Conservation (phyloP, 1,140 invertebrate species). For the Drosophila arizonae region DNA sequence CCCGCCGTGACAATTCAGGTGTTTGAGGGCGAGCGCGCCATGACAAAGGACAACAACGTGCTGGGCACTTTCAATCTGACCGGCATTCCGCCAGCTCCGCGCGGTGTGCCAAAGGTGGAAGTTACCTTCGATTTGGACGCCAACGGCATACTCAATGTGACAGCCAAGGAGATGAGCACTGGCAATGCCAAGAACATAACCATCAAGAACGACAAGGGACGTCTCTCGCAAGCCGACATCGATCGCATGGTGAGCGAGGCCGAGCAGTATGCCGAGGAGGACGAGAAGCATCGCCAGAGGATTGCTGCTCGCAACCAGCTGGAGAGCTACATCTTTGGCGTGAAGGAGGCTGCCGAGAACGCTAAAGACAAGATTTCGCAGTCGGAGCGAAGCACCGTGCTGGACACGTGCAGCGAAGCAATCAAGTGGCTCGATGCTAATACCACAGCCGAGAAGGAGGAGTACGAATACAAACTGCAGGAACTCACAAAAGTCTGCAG, state of each 20-base stretch:
- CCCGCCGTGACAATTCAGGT: slow-evolving; percentile 87
- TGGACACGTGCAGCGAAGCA: slow-evolving; percentile 85
- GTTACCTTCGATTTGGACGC: slow-evolving; percentile 86
- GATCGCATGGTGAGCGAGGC: slow-evolving; percentile 87
- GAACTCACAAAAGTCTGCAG: slow-evolving; percentile 85
- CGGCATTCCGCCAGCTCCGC: slow-evolving; percentile 91
- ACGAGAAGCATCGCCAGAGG: slow-evolving; percentile 87
- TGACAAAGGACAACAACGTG: slow-evolving; percentile 90
- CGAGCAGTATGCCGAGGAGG: slow-evolving; percentile 86
- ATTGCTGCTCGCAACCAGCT: slow-evolving; percentile 85
- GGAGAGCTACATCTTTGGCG: slow-evolving; percentile 89
- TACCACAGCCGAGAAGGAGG: slow-evolving; percentile 85
- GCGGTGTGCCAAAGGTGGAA: slow-evolving; percentile 91
- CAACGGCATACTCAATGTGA: slow-evolving; percentile 86
- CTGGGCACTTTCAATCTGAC: slow-evolving; percentile 90
- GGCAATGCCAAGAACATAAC: slow-evolving; percentile 88
- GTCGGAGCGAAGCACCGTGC: slow-evolving; percentile 74
- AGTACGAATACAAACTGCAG: slow-evolving; percentile 86
- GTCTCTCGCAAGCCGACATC: slow-evolving; percentile 91
- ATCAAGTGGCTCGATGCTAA: slow-evolving; percentile 86
- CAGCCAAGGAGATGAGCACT: slow-evolving; percentile 84
- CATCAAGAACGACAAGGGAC: slow-evolving; percentile 93
- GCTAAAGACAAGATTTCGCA: slow-evolving; percentile 82
- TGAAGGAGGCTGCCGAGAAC: slow-evolving; percentile 85
- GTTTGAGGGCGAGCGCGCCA: slow-evolving; percentile 87